Evolutionary conservation across 2,113 vertebrate genomes (phyloP).

Genomic region (Sorex araneus): DNA sequence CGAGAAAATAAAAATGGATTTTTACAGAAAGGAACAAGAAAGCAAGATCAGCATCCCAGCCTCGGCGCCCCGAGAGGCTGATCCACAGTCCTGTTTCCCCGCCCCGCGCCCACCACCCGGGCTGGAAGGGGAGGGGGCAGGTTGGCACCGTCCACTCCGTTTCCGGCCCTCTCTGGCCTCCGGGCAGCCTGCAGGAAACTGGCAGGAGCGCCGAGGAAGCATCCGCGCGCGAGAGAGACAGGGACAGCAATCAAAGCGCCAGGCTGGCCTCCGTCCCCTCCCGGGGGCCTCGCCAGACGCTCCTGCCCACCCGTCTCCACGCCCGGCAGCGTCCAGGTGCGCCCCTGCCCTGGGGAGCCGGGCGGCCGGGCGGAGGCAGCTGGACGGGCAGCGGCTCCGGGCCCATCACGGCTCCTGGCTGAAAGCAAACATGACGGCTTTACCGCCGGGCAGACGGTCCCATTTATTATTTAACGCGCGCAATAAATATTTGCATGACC

Average conservation of each 20-base stretch:
- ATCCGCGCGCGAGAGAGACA: not conserved
- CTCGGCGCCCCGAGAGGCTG: not conserved
- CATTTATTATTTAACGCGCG: conserved; percentile 88
- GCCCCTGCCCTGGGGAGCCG: not conserved
- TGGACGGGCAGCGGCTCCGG: conserved; percentile 30
- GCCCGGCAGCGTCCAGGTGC: conserved; percentile 35
- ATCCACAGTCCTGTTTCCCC: not conserved
- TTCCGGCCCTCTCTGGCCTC: not conserved
- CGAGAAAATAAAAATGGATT: too few relatives aligned
- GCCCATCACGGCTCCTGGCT: conserved; percentile 70
- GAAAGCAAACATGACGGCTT: conserved; percentile 86
- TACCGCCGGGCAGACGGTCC: conserved; percentile 83
- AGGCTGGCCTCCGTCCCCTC: not conserved
- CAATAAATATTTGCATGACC: conserved; percentile 90
- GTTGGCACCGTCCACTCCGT: rapidly evolving
- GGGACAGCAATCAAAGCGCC: not conserved
- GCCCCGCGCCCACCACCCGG: not conserved
- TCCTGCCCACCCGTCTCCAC: not conserved
- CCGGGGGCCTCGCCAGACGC: rapidly evolving
- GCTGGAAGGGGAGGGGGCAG: not conserved
- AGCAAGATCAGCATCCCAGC: too few relatives aligned
- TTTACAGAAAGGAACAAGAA: too few relatives aligned
- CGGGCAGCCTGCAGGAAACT: not conserved
- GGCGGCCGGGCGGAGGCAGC: not conserved
- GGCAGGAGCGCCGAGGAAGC: not conserved